Percentiles rank a stretch among this genome's conserved stretches.
phyloP scores from a whole-genome alignment of 2,113 vertebrate genomes.

The Pycnonotus jocosus region DNA sequence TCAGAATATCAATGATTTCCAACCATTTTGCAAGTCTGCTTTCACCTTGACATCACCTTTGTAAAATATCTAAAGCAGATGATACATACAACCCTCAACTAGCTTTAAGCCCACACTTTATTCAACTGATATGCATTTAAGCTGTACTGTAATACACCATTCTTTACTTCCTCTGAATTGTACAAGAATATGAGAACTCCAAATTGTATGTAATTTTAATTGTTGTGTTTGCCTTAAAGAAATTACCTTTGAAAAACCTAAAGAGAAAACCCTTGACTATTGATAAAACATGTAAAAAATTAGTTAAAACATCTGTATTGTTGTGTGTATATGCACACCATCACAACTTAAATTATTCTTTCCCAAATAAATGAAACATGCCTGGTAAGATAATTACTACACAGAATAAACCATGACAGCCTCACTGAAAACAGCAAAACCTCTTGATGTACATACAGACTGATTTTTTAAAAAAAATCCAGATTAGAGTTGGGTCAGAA shows the following conservation, averaged over 20 bases:
- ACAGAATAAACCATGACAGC: neutral
- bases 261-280: neutral
- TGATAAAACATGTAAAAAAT: neutral
- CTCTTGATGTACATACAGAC: neutral
- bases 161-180: constrained; percentile 50
- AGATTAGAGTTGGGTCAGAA: neutral
- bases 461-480: neutral
- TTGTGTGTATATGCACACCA: neutral
- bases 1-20: constrained; percentile 97
- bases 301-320: neutral
- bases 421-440: neutral
- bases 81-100: constrained; percentile 65
- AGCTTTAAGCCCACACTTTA: constrained; percentile 58
- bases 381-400: neutral
- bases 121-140: constrained; percentile 62
- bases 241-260: neutral
- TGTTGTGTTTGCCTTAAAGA: neutral
- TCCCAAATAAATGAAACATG: neutral
- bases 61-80: constrained; percentile 73
- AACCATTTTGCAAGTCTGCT: constrained; percentile 79
- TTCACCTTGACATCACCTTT: constrained; percentile 94
- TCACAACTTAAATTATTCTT: neutral
- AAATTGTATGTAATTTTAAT: neutral
- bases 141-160: constrained; percentile 19
- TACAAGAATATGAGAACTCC: neutral